These are phyloP conservation scores for Cantharis lateralis DNA, from an alignment of 2,888 invertebrate genomes.

Conservation along the genomic window DNA sequence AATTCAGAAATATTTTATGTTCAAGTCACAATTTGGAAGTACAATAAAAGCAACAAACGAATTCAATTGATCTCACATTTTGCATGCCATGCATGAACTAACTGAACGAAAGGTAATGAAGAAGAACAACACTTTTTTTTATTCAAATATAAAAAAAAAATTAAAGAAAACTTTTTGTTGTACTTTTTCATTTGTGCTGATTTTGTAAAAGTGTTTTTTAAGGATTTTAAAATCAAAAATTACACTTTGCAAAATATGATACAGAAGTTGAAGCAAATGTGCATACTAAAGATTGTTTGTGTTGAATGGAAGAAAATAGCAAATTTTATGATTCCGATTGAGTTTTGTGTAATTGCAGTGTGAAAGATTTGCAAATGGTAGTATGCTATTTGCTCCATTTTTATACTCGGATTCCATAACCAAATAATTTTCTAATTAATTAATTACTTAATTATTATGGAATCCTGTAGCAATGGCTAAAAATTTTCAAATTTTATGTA, in stretches of 20 bases:
- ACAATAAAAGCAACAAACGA: constrained; percentile 40
- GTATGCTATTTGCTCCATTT: constrained; percentile 52
- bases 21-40: constrained; percentile 1
- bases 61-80: constrained; percentile 44
- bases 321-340: neutral
- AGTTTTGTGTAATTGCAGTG: constrained; percentile 15
- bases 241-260: constrained; percentile 39
- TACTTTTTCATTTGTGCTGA: constrained; percentile 23
- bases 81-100: constrained; percentile 48
- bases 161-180: neutral
- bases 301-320: constrained; percentile 23
- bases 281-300: constrained; percentile 48
- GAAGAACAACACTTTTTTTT: constrained; percentile 14
- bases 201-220: constrained; percentile 25
- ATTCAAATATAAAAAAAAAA: neutral
- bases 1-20: neutral
- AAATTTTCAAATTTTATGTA: constrained; percentile 13
- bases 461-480: constrained; percentile 29
- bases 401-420: constrained; percentile 35
- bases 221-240: constrained; percentile 1
- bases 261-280: constrained; percentile 42
- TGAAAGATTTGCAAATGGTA: constrained; percentile 35
- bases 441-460: constrained; percentile 12
- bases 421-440: neutral
- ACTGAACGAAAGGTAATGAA: constrained; percentile 40